Conservation (phyloP, 2,113 vertebrate genomes). For the Pseudorasbora parva region DNA sequence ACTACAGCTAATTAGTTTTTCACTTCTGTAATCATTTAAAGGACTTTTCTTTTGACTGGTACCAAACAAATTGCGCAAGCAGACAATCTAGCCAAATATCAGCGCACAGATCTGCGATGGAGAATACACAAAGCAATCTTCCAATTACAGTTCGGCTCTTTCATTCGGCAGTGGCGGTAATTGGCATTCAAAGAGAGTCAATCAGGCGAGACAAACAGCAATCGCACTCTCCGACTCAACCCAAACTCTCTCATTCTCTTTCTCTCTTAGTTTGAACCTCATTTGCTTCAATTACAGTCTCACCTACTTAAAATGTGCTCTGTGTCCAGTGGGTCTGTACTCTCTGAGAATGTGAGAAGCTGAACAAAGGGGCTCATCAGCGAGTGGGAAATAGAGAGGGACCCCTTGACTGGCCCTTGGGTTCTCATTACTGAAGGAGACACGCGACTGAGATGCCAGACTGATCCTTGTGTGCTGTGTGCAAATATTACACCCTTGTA, state of each 20-base stretch:
- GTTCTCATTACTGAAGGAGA: conserved; percentile 36
- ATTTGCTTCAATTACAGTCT: conserved; percentile 28
- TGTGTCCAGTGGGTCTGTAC: not conserved
- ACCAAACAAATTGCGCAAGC: conserved; percentile 19
- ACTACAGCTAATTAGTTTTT: not conserved
- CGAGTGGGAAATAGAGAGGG: not conserved
- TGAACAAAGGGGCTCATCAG: conserved; percentile 25
- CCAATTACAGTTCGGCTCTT: conserved; percentile 24
- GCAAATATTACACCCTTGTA: conserved; percentile 19
- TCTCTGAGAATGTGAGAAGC: not conserved
- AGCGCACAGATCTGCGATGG: not conserved
- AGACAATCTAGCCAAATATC: not conserved
- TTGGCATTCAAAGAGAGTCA: conserved; percentile 45
- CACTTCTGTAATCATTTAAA: not conserved
- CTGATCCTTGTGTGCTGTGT: conserved; percentile 7
- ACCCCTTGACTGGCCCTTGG: conserved; percentile 7
- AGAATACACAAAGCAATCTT: conserved; percentile 22
- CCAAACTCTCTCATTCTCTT: conserved; percentile 7
- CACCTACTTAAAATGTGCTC: conserved; percentile 15
- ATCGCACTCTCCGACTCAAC: not conserved
- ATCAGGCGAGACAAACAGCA: conserved; percentile 42
- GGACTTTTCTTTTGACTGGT: conserved; percentile 14
- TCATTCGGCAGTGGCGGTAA: conserved; percentile 17
- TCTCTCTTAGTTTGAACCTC: not conserved
- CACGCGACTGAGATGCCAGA: not conserved